A percentile compares a stretch with the other conserved stretches of the same genome.
Evolutionary conservation across 2,797 vertebrate species (phyloP).

Genomic region (Paramormyrops hopkinsi): DNA sequence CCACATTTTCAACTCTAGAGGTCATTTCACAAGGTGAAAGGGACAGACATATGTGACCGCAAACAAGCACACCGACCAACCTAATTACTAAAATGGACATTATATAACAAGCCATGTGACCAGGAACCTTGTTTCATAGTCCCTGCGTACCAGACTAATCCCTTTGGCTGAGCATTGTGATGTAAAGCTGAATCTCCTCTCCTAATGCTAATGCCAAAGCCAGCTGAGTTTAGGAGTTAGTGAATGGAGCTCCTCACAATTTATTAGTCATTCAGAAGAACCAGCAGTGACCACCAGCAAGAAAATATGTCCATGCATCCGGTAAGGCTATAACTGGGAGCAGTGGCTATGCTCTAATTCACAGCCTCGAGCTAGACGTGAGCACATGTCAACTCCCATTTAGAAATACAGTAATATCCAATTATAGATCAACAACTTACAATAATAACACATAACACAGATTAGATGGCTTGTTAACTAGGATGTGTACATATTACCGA

Average conservation of each 20-base stretch:
- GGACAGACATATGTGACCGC: not conserved
- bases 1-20: not conserved
- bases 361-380: not conserved
- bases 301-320: not conserved
- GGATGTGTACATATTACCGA: not conserved
- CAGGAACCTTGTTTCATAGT: not conserved
- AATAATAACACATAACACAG: not conserved
- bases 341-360: not conserved
- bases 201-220: not conserved
- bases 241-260: not conserved
- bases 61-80: not conserved
- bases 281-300: not conserved
- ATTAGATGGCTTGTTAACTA: conserved; percentile 7
- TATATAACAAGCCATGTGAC: not conserved
- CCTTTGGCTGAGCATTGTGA: not conserved
- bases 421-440: conserved; percentile 5
- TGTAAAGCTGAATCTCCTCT: not conserved
- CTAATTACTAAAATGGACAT: not conserved
- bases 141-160: not conserved
- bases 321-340: not conserved
- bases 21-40: not conserved
- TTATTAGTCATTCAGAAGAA: not conserved
- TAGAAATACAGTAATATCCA: conserved; percentile 3
- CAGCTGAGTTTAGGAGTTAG: not conserved
- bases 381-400: not conserved